Base-by-base conservation (phyloP, 2,113 vertebrate species). In the Raja brachyura region DNA sequence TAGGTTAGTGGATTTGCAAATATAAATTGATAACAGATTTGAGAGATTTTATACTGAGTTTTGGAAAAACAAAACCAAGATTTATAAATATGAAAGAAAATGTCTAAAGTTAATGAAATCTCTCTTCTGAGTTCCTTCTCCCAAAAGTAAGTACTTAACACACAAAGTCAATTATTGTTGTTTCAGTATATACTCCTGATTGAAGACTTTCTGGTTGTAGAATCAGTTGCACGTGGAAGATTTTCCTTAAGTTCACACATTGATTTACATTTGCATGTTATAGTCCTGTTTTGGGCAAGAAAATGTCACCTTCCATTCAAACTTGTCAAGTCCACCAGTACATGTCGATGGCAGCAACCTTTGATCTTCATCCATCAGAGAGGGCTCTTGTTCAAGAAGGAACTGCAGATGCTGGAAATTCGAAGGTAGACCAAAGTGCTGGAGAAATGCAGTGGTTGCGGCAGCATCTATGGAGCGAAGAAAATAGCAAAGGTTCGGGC, bases 1-100 rank as follows among this genome's bases (percentile, higher is more conserved):
- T 66, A 61, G 83, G 83, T 88, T 63, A 66, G 59, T 66, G n/a
- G 83, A 63, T 88, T 88, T 88, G 8, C 83, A 18, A 63, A 88
- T 33, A n/a, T 6, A 66, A 31, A 16, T 28, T 61, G 59, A 56
- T 28, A 59, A 48, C 25, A 83, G 31, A 59, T 88, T 88, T 63
- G 28, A 18, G 63, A 14, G 5, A 88, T 56, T 63, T 86, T 28
- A 66, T 16, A 18, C 59, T 88, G 83, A 54, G 20, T 81, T 14
- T 18, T 48, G 78, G 2, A 81, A 39, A 20, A 54, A 22, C 20
- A 22, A 7, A 22, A 39, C 54, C 18, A 9, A 81, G 48, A 66
- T n/a, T 88, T 28, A n/a, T 75, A 59, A 68, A 68, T 86, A 61
- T 59, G 4, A 14, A 31, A 13, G 33, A 31, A 63, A 88, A 66